Conservation (phyloP, 1,140 invertebrate genomes). For the Papilio polyxenes region DNA sequence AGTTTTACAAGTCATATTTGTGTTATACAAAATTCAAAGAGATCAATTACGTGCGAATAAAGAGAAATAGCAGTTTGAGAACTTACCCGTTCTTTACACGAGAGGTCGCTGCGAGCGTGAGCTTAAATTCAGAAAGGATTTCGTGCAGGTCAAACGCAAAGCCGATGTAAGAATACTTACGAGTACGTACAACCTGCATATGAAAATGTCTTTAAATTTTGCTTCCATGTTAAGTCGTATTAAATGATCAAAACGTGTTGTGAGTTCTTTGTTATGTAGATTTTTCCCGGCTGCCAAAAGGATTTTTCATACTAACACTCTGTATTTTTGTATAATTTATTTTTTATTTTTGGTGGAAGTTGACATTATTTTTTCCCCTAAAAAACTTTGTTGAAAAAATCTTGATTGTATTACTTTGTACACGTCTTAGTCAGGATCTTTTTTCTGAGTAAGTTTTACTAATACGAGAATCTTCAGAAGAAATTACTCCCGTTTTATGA, state of each 20-base stretch:
- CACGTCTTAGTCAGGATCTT: too few species aligned
- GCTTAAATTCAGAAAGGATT: slow-evolving; percentile 30
- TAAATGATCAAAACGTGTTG: background rate
- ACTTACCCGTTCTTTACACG: slow-evolving; percentile 16
- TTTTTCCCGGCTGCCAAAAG: too few species aligned
- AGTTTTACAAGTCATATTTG: background rate
- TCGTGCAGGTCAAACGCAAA: slow-evolving; percentile 25
- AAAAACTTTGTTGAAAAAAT: background rate
- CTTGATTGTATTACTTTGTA: too few species aligned
- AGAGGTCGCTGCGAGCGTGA: background rate
- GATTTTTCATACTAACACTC: background rate
- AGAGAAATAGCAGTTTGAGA: slow-evolving; percentile 19
- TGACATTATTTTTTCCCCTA: background rate
- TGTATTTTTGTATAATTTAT: background rate
- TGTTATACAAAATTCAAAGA: background rate
- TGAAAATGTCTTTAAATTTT: slow-evolving; percentile 1
- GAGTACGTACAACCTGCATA: background rate
- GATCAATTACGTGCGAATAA: slow-evolving; percentile 18
- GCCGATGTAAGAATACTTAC: slow-evolving; percentile 24
- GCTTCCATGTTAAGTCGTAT: background rate
- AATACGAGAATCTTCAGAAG: too few species aligned
- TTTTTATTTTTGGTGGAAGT: background rate
- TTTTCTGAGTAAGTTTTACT: too few species aligned
- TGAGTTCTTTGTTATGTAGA: background rate
- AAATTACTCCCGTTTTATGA: too few species aligned